Conservation (phyloP, 2,113 vertebrate species). For the Odobenus rosmarus region DNA sequence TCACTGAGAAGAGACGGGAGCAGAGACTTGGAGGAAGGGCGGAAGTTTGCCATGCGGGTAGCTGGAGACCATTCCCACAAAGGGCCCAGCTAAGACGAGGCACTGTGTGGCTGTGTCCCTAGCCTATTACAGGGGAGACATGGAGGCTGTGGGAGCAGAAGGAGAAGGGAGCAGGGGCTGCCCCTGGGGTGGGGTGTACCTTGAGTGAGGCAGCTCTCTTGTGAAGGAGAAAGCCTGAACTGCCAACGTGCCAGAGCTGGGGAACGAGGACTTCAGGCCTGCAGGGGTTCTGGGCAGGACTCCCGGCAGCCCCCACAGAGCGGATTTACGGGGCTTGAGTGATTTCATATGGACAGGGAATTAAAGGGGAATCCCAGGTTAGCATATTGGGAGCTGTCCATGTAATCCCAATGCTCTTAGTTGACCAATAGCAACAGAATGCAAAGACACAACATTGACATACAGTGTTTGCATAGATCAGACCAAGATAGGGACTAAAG, state of each 20-base stretch:
- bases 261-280: neutral
- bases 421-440: neutral
- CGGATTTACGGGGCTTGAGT: neutral
- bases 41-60: neutral
- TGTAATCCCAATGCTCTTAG: neutral
- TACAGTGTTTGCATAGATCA: neutral
- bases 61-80: neutral
- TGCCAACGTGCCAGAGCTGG: neutral
- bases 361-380: neutral
- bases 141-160: neutral
- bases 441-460: neutral
- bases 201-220: neutral
- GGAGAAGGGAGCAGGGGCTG: neutral
- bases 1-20: neutral
- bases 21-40: neutral
- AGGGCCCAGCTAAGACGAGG: neutral
- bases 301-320: neutral
- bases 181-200: neutral
- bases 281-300: neutral
- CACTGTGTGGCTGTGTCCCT: neutral
- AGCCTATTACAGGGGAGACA: neutral
- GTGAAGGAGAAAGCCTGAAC: neutral
- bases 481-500: neutral
- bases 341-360: neutral
- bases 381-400: neutral